Evolutionary conservation across 2,797 vertebrate genomes (phyloP), one percentile per base, ranked within the genome.

Genomic region (Phrynocephalus forsythii): DNA sequence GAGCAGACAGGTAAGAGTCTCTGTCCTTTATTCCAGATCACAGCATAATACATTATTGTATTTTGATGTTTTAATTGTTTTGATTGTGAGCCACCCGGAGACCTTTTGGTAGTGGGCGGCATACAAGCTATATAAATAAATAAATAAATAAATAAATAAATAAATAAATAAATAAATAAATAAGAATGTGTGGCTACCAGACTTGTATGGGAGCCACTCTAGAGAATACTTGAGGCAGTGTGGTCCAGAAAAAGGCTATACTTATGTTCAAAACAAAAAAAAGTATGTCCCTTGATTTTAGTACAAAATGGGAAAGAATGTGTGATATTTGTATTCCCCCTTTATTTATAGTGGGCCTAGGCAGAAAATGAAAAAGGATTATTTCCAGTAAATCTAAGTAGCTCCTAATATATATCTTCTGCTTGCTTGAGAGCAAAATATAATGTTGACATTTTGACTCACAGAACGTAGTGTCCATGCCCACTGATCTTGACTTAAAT

Each of bases 281-380:
- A 5, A 1, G 6, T n/a, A 82, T 6, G 7, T 5, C 8, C 22
- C 6, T 50, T 82, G 15, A 52, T 67, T 22, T 71, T 30, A 50
- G 15, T 71, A 30, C 16, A 71, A 52, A 30, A 50, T 30, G 4
- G 33, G 68, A 0, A 28, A 56, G 38, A 56, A 83, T 68, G 10
- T 67, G 24, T 66, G 20, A 85, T 3, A 85, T 89, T 67, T 0
- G 2, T 6, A 73, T 16, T 33, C 79, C 0, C 28, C 22, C 0
- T 9, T 87, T 33, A 11, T 91, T 79, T 88, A 3, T 84, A 75
- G 72, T 72, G 73, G 50, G 83, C 26, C 3, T 48, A 63, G 28
- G 1, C n/a, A 30, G 22, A 67, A 26, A 85, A 66, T 86, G 81
- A 8, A 1, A 79, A n/a, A 22, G 69, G 67, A 1, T 30, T 52